These are phyloP conservation scores for Notechis scutatus DNA, from an alignment of 2,113 vertebrate species.

Conservation along the genomic window DNA sequence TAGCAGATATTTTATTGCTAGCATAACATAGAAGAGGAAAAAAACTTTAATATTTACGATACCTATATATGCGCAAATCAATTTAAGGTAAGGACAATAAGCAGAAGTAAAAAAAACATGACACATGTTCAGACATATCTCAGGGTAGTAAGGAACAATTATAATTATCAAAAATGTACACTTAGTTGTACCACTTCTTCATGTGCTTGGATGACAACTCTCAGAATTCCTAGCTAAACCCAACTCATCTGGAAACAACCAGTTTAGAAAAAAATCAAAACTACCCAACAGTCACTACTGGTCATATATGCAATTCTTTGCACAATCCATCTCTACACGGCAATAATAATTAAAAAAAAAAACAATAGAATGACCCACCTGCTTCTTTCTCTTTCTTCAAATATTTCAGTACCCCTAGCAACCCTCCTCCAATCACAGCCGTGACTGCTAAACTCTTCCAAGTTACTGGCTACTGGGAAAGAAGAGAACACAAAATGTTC, in stretches of 20 bases:
- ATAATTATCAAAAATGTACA: neutral
- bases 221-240: neutral
- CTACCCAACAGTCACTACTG: neutral
- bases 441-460: conserved; percentile 90
- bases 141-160: neutral
- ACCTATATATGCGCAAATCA: neutral
- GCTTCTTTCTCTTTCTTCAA: conserved; percentile 85
- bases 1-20: neutral
- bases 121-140: neutral
- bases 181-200: neutral
- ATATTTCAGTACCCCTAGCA: conserved; percentile 84
- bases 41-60: neutral
- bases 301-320: no score
- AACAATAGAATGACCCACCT: conserved; percentile 67
- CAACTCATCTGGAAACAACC: neutral
- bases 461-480: conserved; percentile 80
- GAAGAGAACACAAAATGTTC: neutral
- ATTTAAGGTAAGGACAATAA: neutral
- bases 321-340: neutral
- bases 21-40: neutral
- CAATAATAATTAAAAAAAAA: neutral
- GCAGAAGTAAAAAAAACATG: neutral
- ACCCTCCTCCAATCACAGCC: conserved; percentile 80
- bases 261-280: neutral
- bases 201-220: neutral